Evolutionary conservation across 2,797 vertebrate genomes (phyloP).

Genomic region (Phataginus tetradactyla): DNA sequence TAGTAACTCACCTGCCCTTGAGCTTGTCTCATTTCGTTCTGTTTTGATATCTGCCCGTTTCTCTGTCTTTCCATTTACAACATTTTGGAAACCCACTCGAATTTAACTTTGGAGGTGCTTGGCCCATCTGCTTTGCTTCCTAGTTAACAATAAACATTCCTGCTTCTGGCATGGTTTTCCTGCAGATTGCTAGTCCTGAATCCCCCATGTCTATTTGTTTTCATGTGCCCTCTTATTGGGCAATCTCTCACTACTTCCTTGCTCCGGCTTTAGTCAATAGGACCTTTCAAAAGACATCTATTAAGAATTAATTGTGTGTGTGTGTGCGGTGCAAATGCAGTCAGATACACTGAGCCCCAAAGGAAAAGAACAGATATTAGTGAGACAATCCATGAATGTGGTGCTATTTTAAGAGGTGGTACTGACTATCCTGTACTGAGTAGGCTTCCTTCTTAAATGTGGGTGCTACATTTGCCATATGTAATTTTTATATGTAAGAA

Average conservation of each 20-base stretch:
- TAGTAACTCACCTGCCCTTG: background rate
- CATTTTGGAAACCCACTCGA: background rate
- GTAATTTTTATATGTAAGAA: background rate
- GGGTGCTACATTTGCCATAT: background rate
- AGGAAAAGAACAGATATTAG: background rate
- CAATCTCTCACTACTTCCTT: background rate
- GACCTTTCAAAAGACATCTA: background rate
- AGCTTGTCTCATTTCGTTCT: background rate
- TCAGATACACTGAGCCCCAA: background rate
- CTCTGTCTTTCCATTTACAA: background rate
- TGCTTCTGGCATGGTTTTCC: background rate
- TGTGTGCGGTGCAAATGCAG: background rate
- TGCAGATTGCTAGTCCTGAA: background rate
- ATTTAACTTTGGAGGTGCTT: constrained; percentile 1
- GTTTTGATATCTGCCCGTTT: background rate
- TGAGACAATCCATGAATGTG: background rate
- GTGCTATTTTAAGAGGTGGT: constrained; percentile 20
- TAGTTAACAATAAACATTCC: background rate
- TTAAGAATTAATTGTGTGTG: background rate
- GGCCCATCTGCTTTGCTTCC: background rate
- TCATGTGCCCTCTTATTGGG: background rate
- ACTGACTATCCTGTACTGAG: background rate
- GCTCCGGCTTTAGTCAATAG: background rate
- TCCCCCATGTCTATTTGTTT: background rate
- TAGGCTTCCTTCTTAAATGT: constrained; percentile 4